These are phyloP conservation scores for Menidia beryllina DNA, from an alignment of 2,113 vertebrate genomes.

Conservation along the genomic window DNA sequence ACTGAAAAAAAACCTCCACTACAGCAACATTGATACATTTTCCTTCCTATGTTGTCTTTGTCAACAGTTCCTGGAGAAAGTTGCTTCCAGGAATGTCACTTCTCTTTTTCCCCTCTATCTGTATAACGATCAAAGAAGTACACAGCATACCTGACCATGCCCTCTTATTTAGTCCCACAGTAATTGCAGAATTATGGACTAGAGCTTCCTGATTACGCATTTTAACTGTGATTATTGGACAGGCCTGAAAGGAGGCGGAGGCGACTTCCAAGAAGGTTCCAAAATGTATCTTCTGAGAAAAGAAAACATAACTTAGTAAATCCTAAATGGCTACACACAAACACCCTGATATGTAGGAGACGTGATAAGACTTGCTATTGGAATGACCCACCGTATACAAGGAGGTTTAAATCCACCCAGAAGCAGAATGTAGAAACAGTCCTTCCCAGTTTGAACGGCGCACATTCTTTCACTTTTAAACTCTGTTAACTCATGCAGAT, in stretches of 20 bases:
- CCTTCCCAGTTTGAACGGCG: neutral
- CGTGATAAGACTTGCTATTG: neutral
- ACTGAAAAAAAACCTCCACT: neutral
- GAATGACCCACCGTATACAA: too few species aligned
- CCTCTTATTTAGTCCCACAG: neutral
- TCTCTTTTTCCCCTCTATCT: too few species aligned
- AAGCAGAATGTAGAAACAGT: neutral
- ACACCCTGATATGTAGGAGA: constrained; percentile 2
- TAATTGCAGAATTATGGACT: neutral
- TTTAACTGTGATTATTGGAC: neutral
- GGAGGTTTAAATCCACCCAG: neutral
- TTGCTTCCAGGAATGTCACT: too few species aligned
- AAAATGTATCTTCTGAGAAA: neutral
- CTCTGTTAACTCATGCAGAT: neutral
- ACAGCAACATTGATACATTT: neutral
- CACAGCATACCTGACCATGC: too few species aligned
- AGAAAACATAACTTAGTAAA: neutral
- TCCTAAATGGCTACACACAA: neutral
- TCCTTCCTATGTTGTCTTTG: neutral
- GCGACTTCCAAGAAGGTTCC: neutral
- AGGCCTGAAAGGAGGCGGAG: neutral
- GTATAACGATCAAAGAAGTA: too few species aligned
- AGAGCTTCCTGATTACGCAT: neutral
- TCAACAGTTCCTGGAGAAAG: neutral
- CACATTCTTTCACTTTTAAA: neutral